Base-by-base conservation (phyloP, 2,113 vertebrate species). In the Hyaena hyaena region DNA sequence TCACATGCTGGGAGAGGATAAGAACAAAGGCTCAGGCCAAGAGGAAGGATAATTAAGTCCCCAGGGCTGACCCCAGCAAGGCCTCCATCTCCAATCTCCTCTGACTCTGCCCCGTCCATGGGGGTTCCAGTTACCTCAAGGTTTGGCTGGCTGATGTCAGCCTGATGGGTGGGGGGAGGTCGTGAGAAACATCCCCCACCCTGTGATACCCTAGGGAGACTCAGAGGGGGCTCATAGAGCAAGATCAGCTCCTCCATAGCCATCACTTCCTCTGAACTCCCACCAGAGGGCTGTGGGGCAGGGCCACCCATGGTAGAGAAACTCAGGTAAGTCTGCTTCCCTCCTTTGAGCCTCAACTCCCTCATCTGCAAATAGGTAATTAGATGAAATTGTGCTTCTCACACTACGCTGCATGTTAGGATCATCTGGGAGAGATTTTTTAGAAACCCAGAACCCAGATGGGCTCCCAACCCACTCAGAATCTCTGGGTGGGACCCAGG, bases 11-110 rank as follows among this genome's bases (percentile, higher is more conserved):
- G 63, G n/a, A 4, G 19, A 93, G 28, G 69, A 63, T 58, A 33
- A 83, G 10, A 63, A 24, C 48, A 86, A 88, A 92, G 35, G 35
- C 81, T 90, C 23, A 14, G 39, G 68, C 3, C 14, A 50, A n/a
- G 39, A 61, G 8, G 48, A 76, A 82, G 33, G 84, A 48, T 94
- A 88, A 97, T 94, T 80, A 96, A 73, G 88, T 96, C 96, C 90
- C 96, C 88, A 89, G 91, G 71, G 91, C 71, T n/a, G 71, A 88
- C 33, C 39, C 23, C 43, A 55, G 77, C 61, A 31, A 91, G 61
- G 35, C 10, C 65, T 61, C 9, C 17, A 12, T 61, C 63, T 85
- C 88, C 1, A 1, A 10, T 58, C 33, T 83, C 87, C 71, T 80
- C 81, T 55, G 33, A 45, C 0, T 33, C 2, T 23, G 84, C 2